Conservation (phyloP, 2,888 invertebrate genomes). For the Phania funesta region DNA sequence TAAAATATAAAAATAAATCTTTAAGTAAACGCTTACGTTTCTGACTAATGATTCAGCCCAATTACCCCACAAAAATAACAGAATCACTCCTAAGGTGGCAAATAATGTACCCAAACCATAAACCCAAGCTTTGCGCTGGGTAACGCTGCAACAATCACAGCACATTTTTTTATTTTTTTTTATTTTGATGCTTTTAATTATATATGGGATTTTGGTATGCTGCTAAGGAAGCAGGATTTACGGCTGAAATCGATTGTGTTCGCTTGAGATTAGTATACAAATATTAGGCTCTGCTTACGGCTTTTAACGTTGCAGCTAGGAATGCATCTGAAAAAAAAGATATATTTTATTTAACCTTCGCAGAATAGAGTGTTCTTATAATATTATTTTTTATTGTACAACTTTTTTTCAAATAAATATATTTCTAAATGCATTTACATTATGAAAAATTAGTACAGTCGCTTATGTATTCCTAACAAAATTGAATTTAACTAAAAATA, state of each 20-base stretch:
- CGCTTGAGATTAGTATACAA: background rate
- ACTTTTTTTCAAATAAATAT: no score
- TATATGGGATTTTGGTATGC: background rate
- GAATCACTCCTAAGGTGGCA: conserved; percentile 72
- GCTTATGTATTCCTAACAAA: conserved; percentile 11
- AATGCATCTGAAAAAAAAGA: background rate
- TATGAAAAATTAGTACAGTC: background rate
- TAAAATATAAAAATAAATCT: background rate
- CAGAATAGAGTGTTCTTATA: no score
- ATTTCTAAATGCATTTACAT: no score
- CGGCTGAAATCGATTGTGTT: background rate
- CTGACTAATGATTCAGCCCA: conserved; percentile 72
- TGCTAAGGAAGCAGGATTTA: background rate
- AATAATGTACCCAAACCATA: conserved; percentile 77
- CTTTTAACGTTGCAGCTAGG: background rate
- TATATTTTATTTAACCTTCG: background rate
- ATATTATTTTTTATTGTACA: no score
- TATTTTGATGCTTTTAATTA: background rate
- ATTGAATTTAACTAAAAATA: conserved; percentile 45
- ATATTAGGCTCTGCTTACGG: background rate
- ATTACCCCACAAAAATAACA: conserved; percentile 76
- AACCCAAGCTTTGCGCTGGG: conserved; percentile 78
- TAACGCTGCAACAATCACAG: conserved; percentile 77
- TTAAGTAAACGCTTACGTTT: conserved; percentile 72
- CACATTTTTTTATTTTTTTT: conserved; percentile 72